Evolutionary conservation across 2,888 invertebrate genomes (phyloP).

Genomic region (Lucinisca nassula): DNA sequence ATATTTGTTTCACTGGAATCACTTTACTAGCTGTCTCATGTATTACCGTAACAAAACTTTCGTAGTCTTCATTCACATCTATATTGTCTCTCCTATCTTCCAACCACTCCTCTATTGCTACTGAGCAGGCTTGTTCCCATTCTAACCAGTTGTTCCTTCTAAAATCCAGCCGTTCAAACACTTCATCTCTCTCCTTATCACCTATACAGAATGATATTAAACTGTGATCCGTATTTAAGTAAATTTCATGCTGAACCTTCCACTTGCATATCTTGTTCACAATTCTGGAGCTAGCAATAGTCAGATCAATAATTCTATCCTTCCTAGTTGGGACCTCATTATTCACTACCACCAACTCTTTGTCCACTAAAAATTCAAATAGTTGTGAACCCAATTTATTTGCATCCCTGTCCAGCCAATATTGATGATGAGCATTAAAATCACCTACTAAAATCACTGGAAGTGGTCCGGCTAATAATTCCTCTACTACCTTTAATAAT

Average conservation of each 20-base stretch:
- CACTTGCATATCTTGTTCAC: background rate
- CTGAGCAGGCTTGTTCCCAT: background rate
- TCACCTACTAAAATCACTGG: constrained; percentile 10
- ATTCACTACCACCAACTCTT: background rate
- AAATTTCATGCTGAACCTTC: no score
- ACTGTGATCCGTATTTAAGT: no score
- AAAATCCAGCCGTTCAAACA: constrained; percentile 2
- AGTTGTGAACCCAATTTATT: constrained; percentile 7
- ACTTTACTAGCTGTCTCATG: background rate
- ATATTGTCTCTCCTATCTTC: background rate
- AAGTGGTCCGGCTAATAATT: no score
- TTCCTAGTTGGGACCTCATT: constrained; percentile 4
- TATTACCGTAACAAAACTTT: background rate
- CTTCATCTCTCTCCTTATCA: background rate
- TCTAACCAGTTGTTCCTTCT: background rate
- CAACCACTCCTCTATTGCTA: background rate
- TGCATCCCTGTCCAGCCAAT: background rate
- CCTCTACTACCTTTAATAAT: no score
- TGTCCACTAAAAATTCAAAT: background rate
- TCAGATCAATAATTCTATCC: no score
- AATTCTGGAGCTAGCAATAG: no score
- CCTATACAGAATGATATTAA: constrained; percentile 11
- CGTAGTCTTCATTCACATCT: background rate
- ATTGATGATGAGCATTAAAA: constrained; percentile 14
- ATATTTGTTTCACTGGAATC: constrained; percentile 19